Evolutionary conservation across 1,140 invertebrate species (phyloP).

Genomic region (Hypsibius dujardini): DNA sequence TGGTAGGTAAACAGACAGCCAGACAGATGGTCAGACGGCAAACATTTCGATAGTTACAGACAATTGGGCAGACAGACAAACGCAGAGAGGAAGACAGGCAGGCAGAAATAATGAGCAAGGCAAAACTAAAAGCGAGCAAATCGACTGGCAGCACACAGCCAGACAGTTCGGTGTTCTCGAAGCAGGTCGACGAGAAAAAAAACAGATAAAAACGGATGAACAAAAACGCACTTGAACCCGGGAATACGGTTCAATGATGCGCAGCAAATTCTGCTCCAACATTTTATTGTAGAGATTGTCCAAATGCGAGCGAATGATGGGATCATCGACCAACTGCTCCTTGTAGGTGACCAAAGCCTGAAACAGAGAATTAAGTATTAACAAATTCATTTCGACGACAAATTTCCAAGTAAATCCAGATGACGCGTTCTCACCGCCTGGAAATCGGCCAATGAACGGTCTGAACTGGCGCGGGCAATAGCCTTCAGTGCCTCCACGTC

Average conservation of each 20-base stretch:
- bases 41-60: no score
- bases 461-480: constrained; percentile 84
- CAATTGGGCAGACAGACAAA: no score
- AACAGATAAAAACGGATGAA: constrained; percentile 2
- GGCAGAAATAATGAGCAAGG: no score
- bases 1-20: no score
- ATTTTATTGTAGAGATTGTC: constrained; percentile 93
- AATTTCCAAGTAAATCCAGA: constrained; percentile 16
- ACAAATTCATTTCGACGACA: constrained; percentile 10
- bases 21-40: no score
- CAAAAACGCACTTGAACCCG: constrained; percentile 59
- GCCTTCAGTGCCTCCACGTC: constrained; percentile 96
- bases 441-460: constrained; percentile 87
- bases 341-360: constrained; percentile 64
- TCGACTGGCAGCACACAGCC: no score
- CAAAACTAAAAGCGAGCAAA: no score
- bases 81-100: no score
- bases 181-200: no score
- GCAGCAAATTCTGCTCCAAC: constrained; percentile 94
- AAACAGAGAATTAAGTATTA: constrained; percentile 20
- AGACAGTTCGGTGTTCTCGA: no score
- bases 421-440: constrained; percentile 39
- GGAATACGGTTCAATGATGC: constrained; percentile 97
- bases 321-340: constrained; percentile 78
- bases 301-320: constrained; percentile 85